Conservation (phyloP, 2,888 invertebrate genomes). For the Sympetrum striolatum region DNA sequence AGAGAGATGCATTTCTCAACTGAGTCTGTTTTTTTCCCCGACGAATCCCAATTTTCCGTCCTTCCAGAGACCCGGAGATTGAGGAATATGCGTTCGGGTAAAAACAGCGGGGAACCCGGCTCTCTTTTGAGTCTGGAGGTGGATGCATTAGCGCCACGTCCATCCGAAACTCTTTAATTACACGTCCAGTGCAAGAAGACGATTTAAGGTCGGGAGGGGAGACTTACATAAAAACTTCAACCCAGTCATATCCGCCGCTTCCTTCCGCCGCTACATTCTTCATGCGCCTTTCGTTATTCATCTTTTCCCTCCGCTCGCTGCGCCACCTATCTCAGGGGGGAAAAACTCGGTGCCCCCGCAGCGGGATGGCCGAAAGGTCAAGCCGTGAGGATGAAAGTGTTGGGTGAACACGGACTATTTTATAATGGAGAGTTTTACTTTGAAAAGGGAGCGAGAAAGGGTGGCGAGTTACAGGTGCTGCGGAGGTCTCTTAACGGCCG, state of each 20-base stretch:
- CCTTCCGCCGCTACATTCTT: background rate
- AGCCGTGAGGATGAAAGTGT: background rate
- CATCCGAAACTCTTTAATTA: slow-evolving; percentile 18
- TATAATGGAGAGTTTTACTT: background rate
- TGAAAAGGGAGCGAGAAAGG: background rate
- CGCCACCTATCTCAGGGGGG: background rate
- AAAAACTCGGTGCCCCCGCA: background rate
- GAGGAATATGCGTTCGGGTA: background rate
- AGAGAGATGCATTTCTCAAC: background rate
- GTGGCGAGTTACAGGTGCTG: background rate
- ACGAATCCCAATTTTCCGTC: background rate
- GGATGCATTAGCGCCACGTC: slow-evolving; percentile 12
- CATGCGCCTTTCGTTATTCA: background rate
- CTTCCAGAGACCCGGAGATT: background rate
- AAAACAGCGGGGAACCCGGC: background rate
- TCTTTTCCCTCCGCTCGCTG: background rate
- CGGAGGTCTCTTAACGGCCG: background rate
- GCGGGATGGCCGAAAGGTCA: background rate
- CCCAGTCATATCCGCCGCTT: background rate
- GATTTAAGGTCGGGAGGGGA: background rate
- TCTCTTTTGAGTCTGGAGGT: background rate
- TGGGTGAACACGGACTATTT: background rate
- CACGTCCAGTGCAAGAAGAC: background rate
- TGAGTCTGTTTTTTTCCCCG: background rate
- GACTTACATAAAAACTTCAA: background rate